Evolutionary conservation across 2,797 vertebrate species (phyloP).

Genomic region (Mallotus villosus): DNA sequence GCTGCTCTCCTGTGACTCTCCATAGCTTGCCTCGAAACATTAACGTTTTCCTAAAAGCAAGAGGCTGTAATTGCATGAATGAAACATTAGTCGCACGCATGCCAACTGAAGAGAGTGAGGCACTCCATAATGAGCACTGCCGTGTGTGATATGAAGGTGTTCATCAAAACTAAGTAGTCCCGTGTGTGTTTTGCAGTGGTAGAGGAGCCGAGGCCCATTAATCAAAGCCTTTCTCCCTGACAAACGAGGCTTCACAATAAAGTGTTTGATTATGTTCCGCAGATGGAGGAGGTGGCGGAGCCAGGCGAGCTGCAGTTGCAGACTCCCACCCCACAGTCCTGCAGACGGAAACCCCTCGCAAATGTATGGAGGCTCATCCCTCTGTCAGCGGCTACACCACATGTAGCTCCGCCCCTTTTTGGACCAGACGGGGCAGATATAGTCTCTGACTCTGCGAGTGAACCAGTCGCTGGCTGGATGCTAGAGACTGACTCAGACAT

Average conservation of each 20-base stretch:
- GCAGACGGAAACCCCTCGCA: not conserved
- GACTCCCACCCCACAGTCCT: not conserved
- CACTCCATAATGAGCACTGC: not conserved
- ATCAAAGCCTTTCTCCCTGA: slow-evolving; percentile 9
- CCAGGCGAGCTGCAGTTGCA: slow-evolving; percentile 3
- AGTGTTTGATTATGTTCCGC: slow-evolving; percentile 24
- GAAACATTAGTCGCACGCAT: not conserved
- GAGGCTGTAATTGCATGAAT: not conserved
- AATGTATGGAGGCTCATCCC: not conserved
- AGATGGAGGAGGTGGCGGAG: slow-evolving; percentile 16
- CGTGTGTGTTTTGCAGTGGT: not conserved
- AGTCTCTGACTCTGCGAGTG: too few relatives aligned
- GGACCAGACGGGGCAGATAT: too few relatives aligned
- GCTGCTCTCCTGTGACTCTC: slow-evolving; percentile 26
- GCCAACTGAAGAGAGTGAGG: not conserved
- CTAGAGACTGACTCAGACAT: too few relatives aligned
- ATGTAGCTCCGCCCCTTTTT: too few relatives aligned
- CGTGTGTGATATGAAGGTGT: slow-evolving; percentile 9
- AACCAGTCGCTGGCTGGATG: too few relatives aligned
- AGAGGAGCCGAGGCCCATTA: not conserved
- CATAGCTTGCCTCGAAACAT: slow-evolving; percentile 25
- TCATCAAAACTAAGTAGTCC: not conserved
- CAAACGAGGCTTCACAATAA: slow-evolving; percentile 25
- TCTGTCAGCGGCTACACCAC: too few relatives aligned
- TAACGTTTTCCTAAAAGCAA: not conserved